Conservation (phyloP, 2,113 vertebrate species). For the Nesogale talazaci region DNA sequence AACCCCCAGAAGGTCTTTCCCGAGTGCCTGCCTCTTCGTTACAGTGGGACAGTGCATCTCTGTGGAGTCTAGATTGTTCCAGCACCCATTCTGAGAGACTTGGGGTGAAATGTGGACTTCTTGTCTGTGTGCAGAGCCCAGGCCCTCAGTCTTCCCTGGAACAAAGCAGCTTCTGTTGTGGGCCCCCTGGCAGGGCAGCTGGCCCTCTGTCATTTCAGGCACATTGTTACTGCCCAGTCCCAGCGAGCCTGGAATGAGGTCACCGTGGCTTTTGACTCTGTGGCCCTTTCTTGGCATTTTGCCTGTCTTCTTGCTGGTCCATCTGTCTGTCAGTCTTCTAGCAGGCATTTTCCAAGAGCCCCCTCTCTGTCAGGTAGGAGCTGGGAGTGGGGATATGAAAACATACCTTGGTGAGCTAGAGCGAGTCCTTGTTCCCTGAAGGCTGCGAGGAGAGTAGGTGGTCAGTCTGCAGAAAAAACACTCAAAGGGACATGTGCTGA, state of each 20-base stretch:
- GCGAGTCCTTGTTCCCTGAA: neutral
- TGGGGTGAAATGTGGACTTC: neutral
- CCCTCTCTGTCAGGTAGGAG: neutral
- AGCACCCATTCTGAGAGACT: neutral
- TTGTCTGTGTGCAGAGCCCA: neutral
- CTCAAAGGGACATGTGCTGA: neutral
- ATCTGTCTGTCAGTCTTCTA: neutral
- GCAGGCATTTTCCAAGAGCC: neutral
- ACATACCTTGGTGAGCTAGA: no score
- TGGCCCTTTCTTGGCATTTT: neutral
- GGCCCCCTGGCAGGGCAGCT: neutral
- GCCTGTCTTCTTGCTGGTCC: neutral
- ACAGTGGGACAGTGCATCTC: rapidly evolving
- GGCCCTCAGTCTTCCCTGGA: neutral
- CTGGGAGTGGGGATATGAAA: no score
- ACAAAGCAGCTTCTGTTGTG: constrained; percentile 52
- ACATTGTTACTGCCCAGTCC: neutral
- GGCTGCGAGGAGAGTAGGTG: neutral
- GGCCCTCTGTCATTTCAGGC: neutral
- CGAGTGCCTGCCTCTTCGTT: neutral
- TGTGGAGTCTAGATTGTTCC: rapidly evolving
- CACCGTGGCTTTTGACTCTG: neutral
- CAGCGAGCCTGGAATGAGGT: neutral
- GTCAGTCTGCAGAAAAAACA: neutral
- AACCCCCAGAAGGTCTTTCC: neutral